phyloP scores from a whole-genome alignment of 2,113 vertebrate genomes.

The Neomonachus schauinslandi region DNA sequence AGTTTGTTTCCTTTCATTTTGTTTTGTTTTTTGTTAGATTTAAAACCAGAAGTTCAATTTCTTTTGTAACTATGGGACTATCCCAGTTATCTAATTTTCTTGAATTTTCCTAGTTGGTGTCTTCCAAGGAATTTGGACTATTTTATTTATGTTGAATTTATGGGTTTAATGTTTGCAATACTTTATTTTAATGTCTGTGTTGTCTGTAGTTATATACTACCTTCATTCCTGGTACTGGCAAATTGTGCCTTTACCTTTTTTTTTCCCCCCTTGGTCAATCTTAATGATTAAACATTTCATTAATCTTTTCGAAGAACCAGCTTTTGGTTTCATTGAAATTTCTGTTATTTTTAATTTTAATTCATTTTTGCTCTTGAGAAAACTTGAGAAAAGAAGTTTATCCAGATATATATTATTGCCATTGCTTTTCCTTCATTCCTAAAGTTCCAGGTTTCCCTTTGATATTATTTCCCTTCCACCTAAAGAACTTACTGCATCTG shows the following conservation, averaged over 20 bases:
- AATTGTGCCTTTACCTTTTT: background rate
- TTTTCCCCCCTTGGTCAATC: background rate
- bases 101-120: background rate
- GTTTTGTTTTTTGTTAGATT: background rate
- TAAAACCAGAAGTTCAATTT: background rate
- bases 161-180: background rate
- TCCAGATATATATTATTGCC: background rate
- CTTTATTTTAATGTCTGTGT: background rate
- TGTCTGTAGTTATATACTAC: background rate
- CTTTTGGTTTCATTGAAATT: background rate
- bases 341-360: background rate
- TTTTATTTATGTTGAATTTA: background rate
- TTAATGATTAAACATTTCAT: background rate
- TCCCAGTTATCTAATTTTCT: background rate
- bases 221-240: background rate
- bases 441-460: background rate
- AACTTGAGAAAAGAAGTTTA: background rate
- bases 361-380: conserved; percentile 1
- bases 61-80: background rate
- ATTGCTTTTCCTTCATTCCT: background rate
- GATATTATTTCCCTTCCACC: background rate
- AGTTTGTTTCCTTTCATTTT: background rate
- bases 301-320: background rate
- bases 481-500: background rate
- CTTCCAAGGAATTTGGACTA: conserved; percentile 1